A percentile compares a stretch with the other conserved stretches of the same genome.
phyloP scores from a whole-genome alignment of 2,113 vertebrate genomes.

The Acinonyx jubatus region DNA sequence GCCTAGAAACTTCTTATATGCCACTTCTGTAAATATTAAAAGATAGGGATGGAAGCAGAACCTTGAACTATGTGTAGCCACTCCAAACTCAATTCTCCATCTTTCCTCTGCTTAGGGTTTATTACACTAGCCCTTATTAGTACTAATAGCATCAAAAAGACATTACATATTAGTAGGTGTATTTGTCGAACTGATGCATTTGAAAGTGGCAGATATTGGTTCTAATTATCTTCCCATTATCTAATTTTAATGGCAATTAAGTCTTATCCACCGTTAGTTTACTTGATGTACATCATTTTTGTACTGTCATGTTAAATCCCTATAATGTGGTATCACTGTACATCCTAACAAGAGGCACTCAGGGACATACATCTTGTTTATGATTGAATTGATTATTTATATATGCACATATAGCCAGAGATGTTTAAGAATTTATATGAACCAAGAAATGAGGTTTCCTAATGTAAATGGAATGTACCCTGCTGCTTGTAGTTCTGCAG shows the following conservation, averaged over 20 bases:
- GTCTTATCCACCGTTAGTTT: not conserved
- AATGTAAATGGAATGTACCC: not conserved
- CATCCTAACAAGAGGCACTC: not conserved
- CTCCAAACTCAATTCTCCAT: not conserved
- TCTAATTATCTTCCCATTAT: conserved; percentile 14
- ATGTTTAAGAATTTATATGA: conserved; percentile 9
- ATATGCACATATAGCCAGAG: not conserved
- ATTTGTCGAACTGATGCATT: not conserved
- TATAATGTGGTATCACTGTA: not conserved
- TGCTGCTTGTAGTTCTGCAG: not conserved
- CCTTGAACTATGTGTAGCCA: not conserved
- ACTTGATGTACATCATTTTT: not conserved
- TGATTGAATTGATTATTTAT: not conserved
- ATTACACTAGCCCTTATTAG: not conserved
- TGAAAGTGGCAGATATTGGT: conserved; percentile 3
- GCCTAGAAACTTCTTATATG: not conserved
- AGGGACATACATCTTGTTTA: not conserved
- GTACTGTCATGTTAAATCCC: not conserved
- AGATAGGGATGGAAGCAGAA: not conserved
- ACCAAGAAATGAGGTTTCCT: not conserved
- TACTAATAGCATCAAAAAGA: not conserved
- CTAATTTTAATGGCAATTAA: not conserved
- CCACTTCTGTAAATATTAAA: not conserved
- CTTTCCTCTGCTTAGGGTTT: not conserved
- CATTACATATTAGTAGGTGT: not conserved